phyloP scores from a whole-genome alignment of 2,113 vertebrate species.

The Castor canadensis region DNA sequence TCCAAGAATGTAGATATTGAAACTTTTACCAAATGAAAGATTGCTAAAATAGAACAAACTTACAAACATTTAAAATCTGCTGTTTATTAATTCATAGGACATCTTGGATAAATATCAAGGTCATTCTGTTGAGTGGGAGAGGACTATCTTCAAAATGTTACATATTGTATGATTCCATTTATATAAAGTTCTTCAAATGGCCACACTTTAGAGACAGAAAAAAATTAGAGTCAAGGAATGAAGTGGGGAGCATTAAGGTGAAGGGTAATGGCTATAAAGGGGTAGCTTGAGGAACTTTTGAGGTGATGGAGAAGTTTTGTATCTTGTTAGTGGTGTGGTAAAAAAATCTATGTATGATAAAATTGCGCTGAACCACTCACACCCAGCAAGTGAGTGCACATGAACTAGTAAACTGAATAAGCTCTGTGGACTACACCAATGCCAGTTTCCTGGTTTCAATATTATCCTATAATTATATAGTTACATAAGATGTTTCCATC shows the following conservation, averaged over 20 bases:
- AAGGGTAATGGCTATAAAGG: fast-evolving
- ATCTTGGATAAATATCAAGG: background rate
- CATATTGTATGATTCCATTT: background rate
- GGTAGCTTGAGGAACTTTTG: background rate
- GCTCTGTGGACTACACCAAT: background rate
- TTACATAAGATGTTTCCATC: background rate
- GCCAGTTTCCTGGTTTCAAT: background rate
- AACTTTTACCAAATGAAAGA: background rate
- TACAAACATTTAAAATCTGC: background rate
- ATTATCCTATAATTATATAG: too few relatives aligned
- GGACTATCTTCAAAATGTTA: background rate
- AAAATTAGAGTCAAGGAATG: background rate
- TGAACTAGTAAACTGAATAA: background rate
- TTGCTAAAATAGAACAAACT: background rate
- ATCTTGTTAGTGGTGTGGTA: background rate
- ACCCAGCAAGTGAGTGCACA: background rate
- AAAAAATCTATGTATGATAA: background rate
- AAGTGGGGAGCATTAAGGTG: too few relatives aligned
- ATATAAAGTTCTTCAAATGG: background rate
- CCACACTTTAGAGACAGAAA: background rate
- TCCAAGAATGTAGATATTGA: background rate
- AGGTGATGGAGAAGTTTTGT: background rate
- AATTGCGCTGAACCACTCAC: background rate
- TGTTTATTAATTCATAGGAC: background rate
- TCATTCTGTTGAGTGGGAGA: background rate